Conservation (phyloP, 1,140 invertebrate species). For the Drosophila kohkoa region DNA sequence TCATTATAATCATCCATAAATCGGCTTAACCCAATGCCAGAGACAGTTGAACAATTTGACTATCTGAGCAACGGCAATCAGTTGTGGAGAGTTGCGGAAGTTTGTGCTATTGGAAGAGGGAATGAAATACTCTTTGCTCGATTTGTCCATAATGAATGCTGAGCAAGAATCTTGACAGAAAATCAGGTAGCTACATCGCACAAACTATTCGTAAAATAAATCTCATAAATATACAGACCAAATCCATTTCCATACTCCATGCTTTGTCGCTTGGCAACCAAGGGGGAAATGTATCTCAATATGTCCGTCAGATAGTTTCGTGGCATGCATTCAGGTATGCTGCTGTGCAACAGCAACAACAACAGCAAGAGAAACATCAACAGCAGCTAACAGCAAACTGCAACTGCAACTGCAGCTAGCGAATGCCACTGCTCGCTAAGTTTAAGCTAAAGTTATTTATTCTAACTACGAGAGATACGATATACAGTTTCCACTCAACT, state of each 20-base stretch:
- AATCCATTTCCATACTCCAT: not conserved
- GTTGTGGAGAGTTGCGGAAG: not conserved
- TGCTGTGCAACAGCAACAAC: not conserved
- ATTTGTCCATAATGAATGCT: slow-evolving; percentile 50
- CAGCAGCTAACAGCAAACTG: not conserved
- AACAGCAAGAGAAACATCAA: too few relatives aligned
- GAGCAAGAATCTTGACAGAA: slow-evolving; percentile 25
- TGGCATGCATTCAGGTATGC: slow-evolving; percentile 29
- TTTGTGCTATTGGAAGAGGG: not conserved
- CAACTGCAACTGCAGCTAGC: slow-evolving; percentile 11
- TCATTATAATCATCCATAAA: slow-evolving; percentile 38
- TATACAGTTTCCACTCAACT: slow-evolving; percentile 66
- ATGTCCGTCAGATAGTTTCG: slow-evolving; percentile 46
- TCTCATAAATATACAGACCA: slow-evolving; percentile 76
- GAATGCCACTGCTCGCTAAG: slow-evolving; percentile 10
- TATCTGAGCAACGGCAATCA: slow-evolving; percentile 61
- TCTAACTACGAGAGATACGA: slow-evolving; percentile 65
- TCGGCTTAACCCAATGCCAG: slow-evolving; percentile 45
- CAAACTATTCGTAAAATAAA: slow-evolving; percentile 75
- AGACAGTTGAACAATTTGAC: slow-evolving; percentile 57
- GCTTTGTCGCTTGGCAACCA: slow-evolving; percentile 35
- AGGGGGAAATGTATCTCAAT: slow-evolving; percentile 57
- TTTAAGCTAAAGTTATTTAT: slow-evolving; percentile 66
- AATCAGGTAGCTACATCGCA: slow-evolving; percentile 75
- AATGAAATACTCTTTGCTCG: slow-evolving; percentile 53